Evolutionary conservation across 1,140 invertebrate species (phyloP).

Genomic region (Drosophila elegans): DNA sequence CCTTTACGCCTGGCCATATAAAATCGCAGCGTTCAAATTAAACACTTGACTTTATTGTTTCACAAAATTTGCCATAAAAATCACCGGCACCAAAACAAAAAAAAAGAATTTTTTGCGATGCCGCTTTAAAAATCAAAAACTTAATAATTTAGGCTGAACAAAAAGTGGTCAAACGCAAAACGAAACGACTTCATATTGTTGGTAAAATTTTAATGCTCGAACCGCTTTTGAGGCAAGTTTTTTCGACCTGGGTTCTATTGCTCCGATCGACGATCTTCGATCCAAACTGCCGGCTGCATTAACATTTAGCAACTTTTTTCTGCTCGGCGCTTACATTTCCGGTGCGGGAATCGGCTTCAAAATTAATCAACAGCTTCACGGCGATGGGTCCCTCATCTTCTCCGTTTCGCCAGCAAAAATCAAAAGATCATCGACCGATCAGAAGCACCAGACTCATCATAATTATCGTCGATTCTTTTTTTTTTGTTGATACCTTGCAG

Average conservation of each 20-base stretch:
- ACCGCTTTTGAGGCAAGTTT: constrained; percentile 45
- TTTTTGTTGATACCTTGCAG: constrained; percentile 28
- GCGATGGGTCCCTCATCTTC: constrained; percentile 53
- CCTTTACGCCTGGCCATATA: constrained; percentile 44
- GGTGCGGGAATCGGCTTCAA: constrained; percentile 66
- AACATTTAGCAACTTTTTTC: constrained; percentile 76
- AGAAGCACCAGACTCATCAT: constrained; percentile 57
- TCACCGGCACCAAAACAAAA: constrained; percentile 7
- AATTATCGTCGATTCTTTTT: constrained; percentile 59
- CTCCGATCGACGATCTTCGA: constrained; percentile 15
- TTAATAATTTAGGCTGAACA: constrained; percentile 60
- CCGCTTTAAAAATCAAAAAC: constrained; percentile 49
- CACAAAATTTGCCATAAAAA: constrained; percentile 56
- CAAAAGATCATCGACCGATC: constrained; percentile 58
- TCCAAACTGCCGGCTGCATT: constrained; percentile 50
- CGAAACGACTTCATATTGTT: constrained; percentile 1
- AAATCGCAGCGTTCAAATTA: constrained; percentile 20
- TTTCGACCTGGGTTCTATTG: constrained; percentile 55
- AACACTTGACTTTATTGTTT: constrained; percentile 64
- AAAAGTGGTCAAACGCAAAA: constrained; percentile 21
- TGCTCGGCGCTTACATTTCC: constrained; percentile 71
- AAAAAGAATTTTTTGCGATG: constrained; percentile 18
- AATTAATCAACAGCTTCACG: constrained; percentile 79
- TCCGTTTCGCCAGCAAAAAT: constrained; percentile 29
- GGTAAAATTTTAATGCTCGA: constrained; percentile 10